Evolutionary conservation across 2,113 vertebrate genomes (phyloP), one percentile per base, ranked within the genome.

Genomic region (Pycnonotus jocosus): DNA sequence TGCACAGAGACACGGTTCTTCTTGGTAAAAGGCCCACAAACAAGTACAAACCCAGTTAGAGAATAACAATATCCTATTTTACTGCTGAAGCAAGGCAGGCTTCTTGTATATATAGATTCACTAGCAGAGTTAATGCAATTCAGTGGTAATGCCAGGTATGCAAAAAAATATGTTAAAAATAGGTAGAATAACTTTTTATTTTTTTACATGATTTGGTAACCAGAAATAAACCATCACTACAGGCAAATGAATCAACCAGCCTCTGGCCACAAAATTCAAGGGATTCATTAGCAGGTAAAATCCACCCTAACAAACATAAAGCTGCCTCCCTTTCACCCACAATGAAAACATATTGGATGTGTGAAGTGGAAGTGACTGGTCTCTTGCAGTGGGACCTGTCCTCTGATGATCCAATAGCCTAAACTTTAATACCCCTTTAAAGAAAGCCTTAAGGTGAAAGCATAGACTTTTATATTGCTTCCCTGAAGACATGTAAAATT

Each of bases 151-250:
- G 4, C 38, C 56, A 78, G 44, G 71, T 28, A 74, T 80, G 58
- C 47, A 96, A 94, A 96, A 96, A 83, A 88, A 40, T 51, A 64
- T 30, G 35, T 64, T 93, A 94, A 96, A 97, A 95, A 95, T 84
- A 96, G 84, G 19, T 84, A 81, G 31, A 83, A 87, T 90, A 78
- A 30, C 9, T 69, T 66, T 48, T 54, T 61, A 51, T 51, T 42
- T 35, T 58, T 23, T 19, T 57, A 40, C 33, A 62, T 91, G 57
- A 92, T 92, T 93, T 28, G 11, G 65, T 97, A 95, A 93, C 78
- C 86, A 91, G 51, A 95, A 92, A 95, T 91, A 96, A 94, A 35
- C 57, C 47, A 73, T 94, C 62, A 82, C 92, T 93, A 81, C 74
- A 64, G 64, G 65, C 44, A 91, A 96, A 88, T 91, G 30, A 95